These are phyloP conservation scores for Dasypus novemcinctus DNA, from an alignment of 2,113 vertebrate species.

Conservation along the genomic window DNA sequence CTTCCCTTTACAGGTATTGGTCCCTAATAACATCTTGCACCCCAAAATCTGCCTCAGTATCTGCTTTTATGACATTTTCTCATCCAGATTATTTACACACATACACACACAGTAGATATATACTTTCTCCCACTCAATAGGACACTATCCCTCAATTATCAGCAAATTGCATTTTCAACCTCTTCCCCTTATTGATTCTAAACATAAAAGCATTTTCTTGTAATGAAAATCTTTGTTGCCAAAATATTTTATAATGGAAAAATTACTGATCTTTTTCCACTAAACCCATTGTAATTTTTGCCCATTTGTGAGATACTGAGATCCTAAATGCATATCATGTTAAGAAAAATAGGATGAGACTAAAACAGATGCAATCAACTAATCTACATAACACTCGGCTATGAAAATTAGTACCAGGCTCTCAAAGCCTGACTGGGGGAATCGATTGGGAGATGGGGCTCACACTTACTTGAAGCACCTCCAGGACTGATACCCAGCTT, in stretches of 20 bases:
- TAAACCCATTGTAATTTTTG: background rate
- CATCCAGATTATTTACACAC: background rate
- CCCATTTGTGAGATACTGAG: background rate
- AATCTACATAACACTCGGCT: background rate
- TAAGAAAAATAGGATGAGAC: background rate
- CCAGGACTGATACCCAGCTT: background rate
- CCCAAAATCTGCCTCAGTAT: background rate
- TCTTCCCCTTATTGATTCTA: background rate
- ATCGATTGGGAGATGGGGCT: too few relatives aligned
- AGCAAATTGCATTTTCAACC: slow-evolving; percentile 14
- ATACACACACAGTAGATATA: background rate
- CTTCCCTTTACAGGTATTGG: background rate
- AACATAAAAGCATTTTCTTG: background rate
- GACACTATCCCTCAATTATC: background rate
- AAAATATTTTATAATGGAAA: background rate
- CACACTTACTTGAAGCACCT: background rate
- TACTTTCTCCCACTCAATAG: background rate
- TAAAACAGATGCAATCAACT: background rate
- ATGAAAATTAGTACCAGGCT: background rate
- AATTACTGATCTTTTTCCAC: background rate
- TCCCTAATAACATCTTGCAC: background rate
- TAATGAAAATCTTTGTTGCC: background rate
- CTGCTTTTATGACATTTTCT: background rate
- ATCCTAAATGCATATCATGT: background rate
- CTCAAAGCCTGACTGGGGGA: background rate